phyloP scores from a whole-genome alignment of 1,140 invertebrate genomes.

The Drosophila nannoptera region DNA sequence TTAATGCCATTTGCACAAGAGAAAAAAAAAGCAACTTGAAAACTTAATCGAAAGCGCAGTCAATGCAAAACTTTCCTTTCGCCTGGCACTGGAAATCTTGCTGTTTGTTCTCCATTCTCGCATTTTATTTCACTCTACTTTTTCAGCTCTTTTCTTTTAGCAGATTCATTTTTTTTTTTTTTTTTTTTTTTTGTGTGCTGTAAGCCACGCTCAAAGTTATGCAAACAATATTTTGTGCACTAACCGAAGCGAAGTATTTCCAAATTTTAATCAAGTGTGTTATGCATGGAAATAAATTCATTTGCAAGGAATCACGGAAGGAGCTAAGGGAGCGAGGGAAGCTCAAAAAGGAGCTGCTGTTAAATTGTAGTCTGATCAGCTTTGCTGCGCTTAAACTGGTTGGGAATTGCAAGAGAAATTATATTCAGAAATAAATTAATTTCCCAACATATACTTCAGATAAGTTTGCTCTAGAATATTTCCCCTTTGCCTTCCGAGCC shows the following conservation, averaged over 20 bases:
- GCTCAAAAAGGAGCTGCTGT: too few relatives aligned
- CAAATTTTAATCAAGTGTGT: slow-evolving; percentile 23
- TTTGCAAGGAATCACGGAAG: not conserved
- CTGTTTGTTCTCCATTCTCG: not conserved
- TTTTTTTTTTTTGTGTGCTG: slow-evolving; percentile 35
- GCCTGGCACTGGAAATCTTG: not conserved
- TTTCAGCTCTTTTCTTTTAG: not conserved
- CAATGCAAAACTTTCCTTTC: slow-evolving; percentile 35
- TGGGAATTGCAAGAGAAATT: not conserved
- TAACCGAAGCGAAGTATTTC: slow-evolving; percentile 25
- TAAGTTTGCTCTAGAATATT: not conserved
- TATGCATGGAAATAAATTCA: not conserved
- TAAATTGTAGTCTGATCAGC: too few relatives aligned
- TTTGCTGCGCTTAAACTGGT: not conserved
- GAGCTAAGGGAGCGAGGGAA: too few relatives aligned
- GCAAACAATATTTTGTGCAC: slow-evolving; percentile 49
- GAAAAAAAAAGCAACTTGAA: slow-evolving; percentile 37
- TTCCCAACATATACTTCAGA: not conserved
- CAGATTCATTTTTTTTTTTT: too few relatives aligned
- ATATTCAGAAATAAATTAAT: too few relatives aligned
- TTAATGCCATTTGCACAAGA: slow-evolving; percentile 49
- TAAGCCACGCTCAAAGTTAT: slow-evolving; percentile 47
- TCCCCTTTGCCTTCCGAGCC: not conserved
- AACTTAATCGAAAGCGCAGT: slow-evolving; percentile 47
- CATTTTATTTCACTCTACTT: slow-evolving; percentile 1